A percentile compares a stretch with the other conserved stretches of the same genome.
phyloP scores from a whole-genome alignment of 2,113 vertebrate species.

The Paraplagusia blochii region DNA sequence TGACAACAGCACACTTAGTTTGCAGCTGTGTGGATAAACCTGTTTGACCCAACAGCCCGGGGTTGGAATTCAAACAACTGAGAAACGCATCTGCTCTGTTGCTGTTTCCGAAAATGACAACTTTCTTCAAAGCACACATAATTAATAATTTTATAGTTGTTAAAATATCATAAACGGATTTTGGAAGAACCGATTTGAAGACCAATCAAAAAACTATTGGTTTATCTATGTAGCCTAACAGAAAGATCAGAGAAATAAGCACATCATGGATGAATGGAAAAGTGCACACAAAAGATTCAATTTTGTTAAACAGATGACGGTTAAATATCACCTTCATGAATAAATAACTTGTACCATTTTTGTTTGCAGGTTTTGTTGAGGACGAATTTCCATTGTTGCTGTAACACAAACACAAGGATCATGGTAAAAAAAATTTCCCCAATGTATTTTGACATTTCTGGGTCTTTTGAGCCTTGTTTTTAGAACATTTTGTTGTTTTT shows the following conservation, averaged over 20 bases:
- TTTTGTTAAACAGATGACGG: too few relatives aligned
- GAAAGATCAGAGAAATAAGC: too few relatives aligned
- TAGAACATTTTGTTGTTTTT: neutral
- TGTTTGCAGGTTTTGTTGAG: slow-evolving; percentile 30
- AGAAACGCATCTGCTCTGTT: slow-evolving; percentile 8
- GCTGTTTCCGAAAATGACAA: too few relatives aligned
- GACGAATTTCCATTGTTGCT: neutral
- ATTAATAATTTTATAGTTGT: too few relatives aligned
- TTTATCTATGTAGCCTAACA: too few relatives aligned
- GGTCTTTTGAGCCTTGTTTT: neutral
- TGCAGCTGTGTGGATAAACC: slow-evolving; percentile 49
- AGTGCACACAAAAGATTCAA: too few relatives aligned
- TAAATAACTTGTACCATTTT: neutral
- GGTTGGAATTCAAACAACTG: slow-evolving; percentile 48
- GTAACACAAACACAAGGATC: slow-evolving; percentile 21
- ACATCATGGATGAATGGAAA: too few relatives aligned
- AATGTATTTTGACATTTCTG: too few relatives aligned
- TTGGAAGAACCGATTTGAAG: too few relatives aligned
- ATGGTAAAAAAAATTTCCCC: slow-evolving; percentile 39
- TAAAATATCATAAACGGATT: too few relatives aligned
- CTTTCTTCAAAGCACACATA: too few relatives aligned
- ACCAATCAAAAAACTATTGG: neutral
- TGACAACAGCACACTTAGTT: slow-evolving; percentile 24
- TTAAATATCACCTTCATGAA: too few relatives aligned
- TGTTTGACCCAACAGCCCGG: slow-evolving; percentile 27